A percentile compares a stretch with the other conserved stretches of the same genome.
phyloP scores from a whole-genome alignment of 2,113 vertebrate genomes.

The Stictonetta naevosa region DNA sequence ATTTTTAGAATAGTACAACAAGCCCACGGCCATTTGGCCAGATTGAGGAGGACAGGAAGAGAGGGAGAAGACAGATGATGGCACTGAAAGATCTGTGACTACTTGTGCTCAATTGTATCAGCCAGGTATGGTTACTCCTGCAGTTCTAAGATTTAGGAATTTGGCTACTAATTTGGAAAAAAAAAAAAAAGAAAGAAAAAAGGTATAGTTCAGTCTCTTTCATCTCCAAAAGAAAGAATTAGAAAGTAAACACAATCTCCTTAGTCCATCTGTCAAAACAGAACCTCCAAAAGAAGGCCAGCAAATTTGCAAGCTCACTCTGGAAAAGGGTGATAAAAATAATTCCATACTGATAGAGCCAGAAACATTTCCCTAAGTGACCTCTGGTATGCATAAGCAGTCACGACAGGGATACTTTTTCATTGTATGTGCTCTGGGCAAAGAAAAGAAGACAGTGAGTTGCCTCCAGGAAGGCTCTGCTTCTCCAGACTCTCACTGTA shows the following conservation, averaged over 20 bases:
- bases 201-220: background rate
- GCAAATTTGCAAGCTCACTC: background rate
- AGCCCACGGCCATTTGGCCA: background rate
- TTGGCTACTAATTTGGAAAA: background rate
- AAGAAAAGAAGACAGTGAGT: background rate
- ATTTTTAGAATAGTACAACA: background rate
- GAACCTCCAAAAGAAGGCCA: background rate
- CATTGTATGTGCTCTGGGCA: background rate
- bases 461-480: background rate
- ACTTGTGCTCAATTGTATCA: background rate
- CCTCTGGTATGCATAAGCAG: background rate
- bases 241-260: background rate
- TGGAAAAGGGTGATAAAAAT: background rate
- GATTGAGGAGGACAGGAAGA: background rate
- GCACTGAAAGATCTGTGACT: background rate
- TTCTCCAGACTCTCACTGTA: background rate
- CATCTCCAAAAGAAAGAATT: background rate
- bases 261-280: background rate
- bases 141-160: background rate
- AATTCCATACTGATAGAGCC: background rate
- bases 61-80: background rate
- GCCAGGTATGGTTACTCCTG: background rate
- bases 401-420: background rate
- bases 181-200: background rate
- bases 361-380: background rate